Evolutionary conservation across 2,797 vertebrate species (phyloP), one percentile per base, ranked within the genome.

Genomic region (Ambastaia sidthimunki): DNA sequence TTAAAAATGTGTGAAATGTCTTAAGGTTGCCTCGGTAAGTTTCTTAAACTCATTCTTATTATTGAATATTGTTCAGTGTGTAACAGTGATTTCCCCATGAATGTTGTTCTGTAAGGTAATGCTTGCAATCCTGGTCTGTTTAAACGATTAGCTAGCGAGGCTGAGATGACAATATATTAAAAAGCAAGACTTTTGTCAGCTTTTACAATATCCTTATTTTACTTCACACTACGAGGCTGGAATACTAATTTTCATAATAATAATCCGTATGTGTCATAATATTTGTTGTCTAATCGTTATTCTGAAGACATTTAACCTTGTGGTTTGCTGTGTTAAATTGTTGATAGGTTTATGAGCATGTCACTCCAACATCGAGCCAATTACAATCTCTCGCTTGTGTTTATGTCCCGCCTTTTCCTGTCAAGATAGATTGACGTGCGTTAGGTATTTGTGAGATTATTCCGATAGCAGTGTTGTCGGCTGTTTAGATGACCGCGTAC

Each of bases 1-100:
- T 82, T 7, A 19, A 19, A 87, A 62, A 83, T 85, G 82, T 84
- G 69, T 68, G 80, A 70, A 72, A 59, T 63, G 50, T 66, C 66
- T 18, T 55, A 69, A 84, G 50, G 76, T 72, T 85, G 73, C n/a
- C 52, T 54, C 47, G 80, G 77, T 85, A 34, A 79, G 71, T 63
- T 60, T 62, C 9, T 34, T 18, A 47, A 55, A 59, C 25, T 19
- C n/a, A 2, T 37, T 55, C 0, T 41, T 0, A 25, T 25, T 48
- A 15, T 47, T 7, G 34, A 23, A 16, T 28, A 16, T 44, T 18
- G 9, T 21, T 31, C 16, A 16, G 7, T n/a, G 25, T 71, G 37
- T 23, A 52, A 50, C n/a, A 3, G 52, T 7, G 12, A 31, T n/a
- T 15, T 15, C 6, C 0, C 25, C 1, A 9, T 44, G 19, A n/a